Base-by-base conservation (phyloP, 2,797 vertebrate genomes). In the Danio kyathit region DNA sequence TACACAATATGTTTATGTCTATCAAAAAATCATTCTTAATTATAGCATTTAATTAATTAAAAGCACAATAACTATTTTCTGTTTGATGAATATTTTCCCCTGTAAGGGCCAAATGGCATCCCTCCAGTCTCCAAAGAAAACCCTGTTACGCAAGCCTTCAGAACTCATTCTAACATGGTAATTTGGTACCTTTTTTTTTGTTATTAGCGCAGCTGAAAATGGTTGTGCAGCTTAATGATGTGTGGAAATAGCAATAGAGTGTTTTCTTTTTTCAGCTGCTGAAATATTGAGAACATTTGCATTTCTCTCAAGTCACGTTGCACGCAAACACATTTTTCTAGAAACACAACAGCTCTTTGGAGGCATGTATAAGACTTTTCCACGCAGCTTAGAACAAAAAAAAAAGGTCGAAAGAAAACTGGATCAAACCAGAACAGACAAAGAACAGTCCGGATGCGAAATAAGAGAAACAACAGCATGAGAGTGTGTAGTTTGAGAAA, bases 361-460 rank as follows among this genome's bases (percentile, higher is more conserved):
- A 54, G 54, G 43, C 13, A 46, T 73, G 71, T 48, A 29, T 10
- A 48, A 89, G 86, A 88, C 3, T 61, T 88, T 88, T 87, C 81
- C 83, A 65, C 86, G 83, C 87, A 16, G 7, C 44, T 49, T 6
- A 7, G 46, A 48, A 48, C 46, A 48, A 2, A 7, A 29, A 21
- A 21, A 29, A 21, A 21, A 5, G 43, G 11, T 16, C 1, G 2
- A 38, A 69, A 66, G 17, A 3, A 48, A 52, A 70, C 19, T n/a
- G 21, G 14, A 70, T 70, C 66, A 52, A 70, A 49, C 6, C 17
- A 29, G 44, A 17, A 69, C 21, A 69, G 48, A 69, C 4, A 38
- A 44, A 67, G 44, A 48, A 51, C 1, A 5, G 40, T 44, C n/a
- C 10, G 11, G 63, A 65, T 10, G 19, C n/a, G 19, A 9, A 48